Conservation (phyloP, 92 coral and sea anemone species). For the Epizoanthus scotinus region DNA sequence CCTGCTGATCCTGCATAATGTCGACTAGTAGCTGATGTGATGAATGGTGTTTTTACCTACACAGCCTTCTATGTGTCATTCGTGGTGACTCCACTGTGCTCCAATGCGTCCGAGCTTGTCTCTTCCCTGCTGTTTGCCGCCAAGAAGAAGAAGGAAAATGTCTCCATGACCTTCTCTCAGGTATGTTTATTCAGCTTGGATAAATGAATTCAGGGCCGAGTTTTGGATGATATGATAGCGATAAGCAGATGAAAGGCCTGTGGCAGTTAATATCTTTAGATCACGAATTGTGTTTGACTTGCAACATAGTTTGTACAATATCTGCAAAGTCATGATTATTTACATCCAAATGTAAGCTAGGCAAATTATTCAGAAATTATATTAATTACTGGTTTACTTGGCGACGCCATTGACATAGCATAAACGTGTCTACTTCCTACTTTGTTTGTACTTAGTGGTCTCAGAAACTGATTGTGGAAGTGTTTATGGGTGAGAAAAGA, state of each 20-base stretch:
- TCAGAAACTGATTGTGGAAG: no score
- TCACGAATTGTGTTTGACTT: background rate
- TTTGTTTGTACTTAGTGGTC: no score
- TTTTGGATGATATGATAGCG: background rate
- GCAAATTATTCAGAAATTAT: no score
- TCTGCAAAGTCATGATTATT: no score
- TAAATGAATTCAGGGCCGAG: background rate
- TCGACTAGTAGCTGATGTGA: background rate
- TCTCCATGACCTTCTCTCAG: slow-evolving; percentile 99
- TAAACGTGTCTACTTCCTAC: no score
- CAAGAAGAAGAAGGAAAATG: slow-evolving; percentile 97
- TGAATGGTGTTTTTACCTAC: background rate
- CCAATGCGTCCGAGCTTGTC: slow-evolving; percentile 98
- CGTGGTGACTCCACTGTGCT: slow-evolving; percentile 96
- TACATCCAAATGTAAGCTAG: no score
- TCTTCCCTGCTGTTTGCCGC: slow-evolving; percentile 94
- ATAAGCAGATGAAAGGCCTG: background rate
- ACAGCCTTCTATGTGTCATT: slow-evolving; percentile 97
- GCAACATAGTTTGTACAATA: background rate
- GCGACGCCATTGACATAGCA: no score
- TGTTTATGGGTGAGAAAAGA: no score
- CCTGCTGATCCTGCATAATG: background rate
- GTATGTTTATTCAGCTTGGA: slow-evolving; percentile 34
- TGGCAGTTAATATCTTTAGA: no score
- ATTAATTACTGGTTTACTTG: no score